A percentile compares a stretch with the other conserved stretches of the same genome.
These are phyloP conservation scores for Burhinus bistriatus DNA, from an alignment of 2,113 vertebrate genomes.

Conservation along the genomic window DNA sequence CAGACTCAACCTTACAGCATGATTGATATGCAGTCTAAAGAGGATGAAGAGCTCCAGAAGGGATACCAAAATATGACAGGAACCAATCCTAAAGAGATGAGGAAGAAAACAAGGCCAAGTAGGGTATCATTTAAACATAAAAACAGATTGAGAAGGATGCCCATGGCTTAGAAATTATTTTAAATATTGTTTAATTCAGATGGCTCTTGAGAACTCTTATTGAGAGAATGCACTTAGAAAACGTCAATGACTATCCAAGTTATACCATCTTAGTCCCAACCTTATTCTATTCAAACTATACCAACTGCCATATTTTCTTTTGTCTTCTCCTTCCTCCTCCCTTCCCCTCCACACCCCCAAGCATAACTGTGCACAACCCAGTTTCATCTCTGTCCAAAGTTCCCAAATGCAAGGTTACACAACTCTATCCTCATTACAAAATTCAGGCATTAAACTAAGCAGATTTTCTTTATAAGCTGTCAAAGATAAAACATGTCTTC, in stretches of 20 bases:
- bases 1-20: not conserved
- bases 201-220: not conserved
- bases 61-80: not conserved
- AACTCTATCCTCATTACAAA: not conserved
- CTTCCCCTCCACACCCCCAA: too few relatives aligned
- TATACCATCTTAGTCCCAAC: not conserved
- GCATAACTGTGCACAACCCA: not conserved
- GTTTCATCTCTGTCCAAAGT: not conserved
- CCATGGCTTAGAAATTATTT: not conserved
- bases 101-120: not conserved
- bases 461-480: not conserved
- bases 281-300: not conserved
- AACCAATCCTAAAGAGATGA: not conserved
- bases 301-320: not conserved
- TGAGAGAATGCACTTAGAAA: fast-evolving
- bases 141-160: not conserved
- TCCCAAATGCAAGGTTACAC: not conserved
- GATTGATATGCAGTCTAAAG: fast-evolving
- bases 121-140: not conserved
- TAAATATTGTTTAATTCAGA: not conserved
- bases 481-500: not conserved
- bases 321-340: not conserved
- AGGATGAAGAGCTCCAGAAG: not conserved
- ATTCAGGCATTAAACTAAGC: not conserved
- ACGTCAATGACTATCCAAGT: not conserved